Conservation (phyloP, 2,113 vertebrate species). For the Scartelaos histophorus region DNA sequence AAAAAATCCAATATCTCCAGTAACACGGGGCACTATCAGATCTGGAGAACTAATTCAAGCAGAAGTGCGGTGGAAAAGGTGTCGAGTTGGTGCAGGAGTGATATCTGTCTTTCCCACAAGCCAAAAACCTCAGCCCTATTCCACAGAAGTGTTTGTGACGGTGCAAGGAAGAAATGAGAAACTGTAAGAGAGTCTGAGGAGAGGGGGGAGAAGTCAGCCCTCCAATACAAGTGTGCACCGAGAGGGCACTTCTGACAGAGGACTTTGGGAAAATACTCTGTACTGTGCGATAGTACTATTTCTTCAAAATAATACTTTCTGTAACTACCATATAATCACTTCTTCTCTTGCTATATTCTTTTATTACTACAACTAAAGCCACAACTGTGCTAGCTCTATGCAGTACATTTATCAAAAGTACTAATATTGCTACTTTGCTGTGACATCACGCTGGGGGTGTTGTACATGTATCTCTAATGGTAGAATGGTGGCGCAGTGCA, state of each 20-base stretch:
- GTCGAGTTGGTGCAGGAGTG: constrained; percentile 44
- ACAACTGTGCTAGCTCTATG: too few relatives aligned
- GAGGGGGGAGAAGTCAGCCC: constrained; percentile 33
- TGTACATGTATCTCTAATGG: too few relatives aligned
- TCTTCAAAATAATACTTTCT: too few relatives aligned
- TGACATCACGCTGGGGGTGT: too few relatives aligned
- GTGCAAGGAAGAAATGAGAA: constrained; percentile 46
- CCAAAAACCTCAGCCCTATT: constrained; percentile 52
- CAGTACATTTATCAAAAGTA: too few relatives aligned
- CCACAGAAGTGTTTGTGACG: constrained; percentile 46
- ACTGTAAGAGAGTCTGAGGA: constrained; percentile 32
- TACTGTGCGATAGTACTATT: not conserved
- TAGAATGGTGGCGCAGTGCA: too few relatives aligned
- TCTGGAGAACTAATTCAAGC: constrained; percentile 63
- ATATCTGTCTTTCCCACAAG: constrained; percentile 50
- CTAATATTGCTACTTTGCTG: too few relatives aligned
- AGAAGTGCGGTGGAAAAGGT: constrained; percentile 40
- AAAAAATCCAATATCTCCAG: constrained; percentile 67
- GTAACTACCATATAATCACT: too few relatives aligned
- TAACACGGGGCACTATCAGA: constrained; percentile 60
- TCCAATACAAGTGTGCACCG: constrained; percentile 8
- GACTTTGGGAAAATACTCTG: not conserved
- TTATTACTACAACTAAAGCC: too few relatives aligned
- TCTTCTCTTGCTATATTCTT: too few relatives aligned
- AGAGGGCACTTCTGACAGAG: not conserved